A percentile compares a stretch with the other conserved stretches of the same genome.
phyloP scores from a whole-genome alignment of 2,797 vertebrate species.

The Bovichtus variegatus region DNA sequence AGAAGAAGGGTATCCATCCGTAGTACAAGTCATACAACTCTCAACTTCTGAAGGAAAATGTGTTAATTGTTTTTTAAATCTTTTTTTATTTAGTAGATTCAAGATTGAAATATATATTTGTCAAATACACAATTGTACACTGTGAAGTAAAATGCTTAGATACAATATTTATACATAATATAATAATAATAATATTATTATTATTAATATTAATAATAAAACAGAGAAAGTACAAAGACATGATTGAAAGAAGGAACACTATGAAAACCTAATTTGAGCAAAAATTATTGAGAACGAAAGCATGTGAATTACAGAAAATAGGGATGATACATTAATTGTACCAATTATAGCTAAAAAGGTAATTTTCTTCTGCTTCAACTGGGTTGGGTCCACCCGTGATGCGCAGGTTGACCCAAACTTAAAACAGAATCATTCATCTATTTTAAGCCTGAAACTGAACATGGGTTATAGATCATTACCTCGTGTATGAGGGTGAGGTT shows the following conservation, averaged over 20 bases:
- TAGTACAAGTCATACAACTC: neutral
- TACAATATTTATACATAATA: neutral
- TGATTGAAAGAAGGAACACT: neutral
- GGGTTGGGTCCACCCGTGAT: neutral
- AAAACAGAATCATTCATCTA: neutral
- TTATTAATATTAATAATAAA: neutral
- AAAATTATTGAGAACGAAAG: neutral
- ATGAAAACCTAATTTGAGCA: neutral
- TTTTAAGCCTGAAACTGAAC: constrained; percentile 13
- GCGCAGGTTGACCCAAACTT: neutral
- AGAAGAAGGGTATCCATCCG: neutral
- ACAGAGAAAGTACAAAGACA: neutral
- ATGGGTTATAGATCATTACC: constrained; percentile 2
- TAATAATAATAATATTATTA: too few species aligned
- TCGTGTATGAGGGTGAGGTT: neutral
- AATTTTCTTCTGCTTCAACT: neutral
- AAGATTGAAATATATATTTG: neutral
- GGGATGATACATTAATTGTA: neutral
- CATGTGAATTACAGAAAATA: neutral
- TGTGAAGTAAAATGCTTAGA: neutral
- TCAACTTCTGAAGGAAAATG: neutral
- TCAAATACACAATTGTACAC: neutral
- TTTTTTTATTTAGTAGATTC: neutral
- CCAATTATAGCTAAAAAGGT: neutral
- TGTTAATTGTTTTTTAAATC: neutral